Base-by-base conservation (phyloP, 2,113 vertebrate species). In the Myanophis thanlyinensis region DNA sequence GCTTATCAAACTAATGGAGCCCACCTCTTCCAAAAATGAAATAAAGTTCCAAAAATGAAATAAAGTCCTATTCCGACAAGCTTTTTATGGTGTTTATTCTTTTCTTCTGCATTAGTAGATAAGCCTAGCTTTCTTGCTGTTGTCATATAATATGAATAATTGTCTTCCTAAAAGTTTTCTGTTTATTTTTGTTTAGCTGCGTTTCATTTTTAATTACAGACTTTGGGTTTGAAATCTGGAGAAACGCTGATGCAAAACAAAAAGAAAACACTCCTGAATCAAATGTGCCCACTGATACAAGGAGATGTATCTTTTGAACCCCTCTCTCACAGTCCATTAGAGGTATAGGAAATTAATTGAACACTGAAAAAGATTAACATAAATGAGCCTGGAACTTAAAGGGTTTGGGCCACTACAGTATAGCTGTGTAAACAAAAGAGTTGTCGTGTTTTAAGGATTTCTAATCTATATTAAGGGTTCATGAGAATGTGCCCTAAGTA, bases 401-500 rank as follows among this genome's bases (percentile, higher is more conserved):
- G 62, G 88, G 49, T 80, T 52, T 53, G 46, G 52, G 59, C 51
- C 49, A 53, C 40, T 89, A 48, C 53, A 30, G 9, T 89, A 48
- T 84, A 30, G 48, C 87, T 88, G 35, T 52, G 56, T 88, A 49
- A 92, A 30, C 30, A 53, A 92, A 62, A 80, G 59, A 9, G 3
- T 73, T 23, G 87, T 40, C 88, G 0, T 13, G 53, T 84, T 25
- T 54, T 18, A 89, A 84, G 87, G 49, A 52, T 89, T 89, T 48
- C 62, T 85, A 84, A 89, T 89, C 51, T 85, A 46, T 52, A 84
- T 85, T 85, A 59, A 89, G 46, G 52, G 46, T 85, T 89, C 67
- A 48, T 92, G 73, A 48, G 88, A 92, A 92, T 89, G 12, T 56
- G 51, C 67, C 88, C 30, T 89, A 89, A 85, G 27, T 54, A 88